Percentiles rank a stretch among this genome's conserved stretches.
These are phyloP conservation scores for Dermatophagoides farinae DNA, from an alignment of 1,140 invertebrate genomes.

Conservation along the genomic window DNA sequence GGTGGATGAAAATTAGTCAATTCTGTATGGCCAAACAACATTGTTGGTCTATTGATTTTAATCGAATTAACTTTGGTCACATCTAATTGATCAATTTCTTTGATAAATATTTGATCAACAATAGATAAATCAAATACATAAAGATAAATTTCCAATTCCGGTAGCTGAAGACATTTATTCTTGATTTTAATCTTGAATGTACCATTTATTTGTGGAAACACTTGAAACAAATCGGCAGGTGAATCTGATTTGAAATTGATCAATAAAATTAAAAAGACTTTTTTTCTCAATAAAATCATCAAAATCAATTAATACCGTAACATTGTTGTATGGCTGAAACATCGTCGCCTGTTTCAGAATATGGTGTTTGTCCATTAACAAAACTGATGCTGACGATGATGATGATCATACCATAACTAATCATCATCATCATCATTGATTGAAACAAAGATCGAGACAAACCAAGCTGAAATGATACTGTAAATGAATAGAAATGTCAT, in stretches of 20 bases:
- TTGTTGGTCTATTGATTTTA: background rate
- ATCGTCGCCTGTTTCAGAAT: too few species aligned
- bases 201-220: background rate
- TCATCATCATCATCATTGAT: too few species aligned
- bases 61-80: background rate
- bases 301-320: background rate
- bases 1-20: background rate
- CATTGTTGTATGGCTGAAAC: background rate
- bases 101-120: background rate
- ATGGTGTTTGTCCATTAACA: too few species aligned
- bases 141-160: background rate
- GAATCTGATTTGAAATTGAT: background rate
- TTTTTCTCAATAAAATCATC: background rate
- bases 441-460: too few species aligned
- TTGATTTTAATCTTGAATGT: background rate
- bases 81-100: slow-evolving; percentile 4
- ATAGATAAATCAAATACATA: background rate
- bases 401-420: too few species aligned
- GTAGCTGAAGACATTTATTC: background rate
- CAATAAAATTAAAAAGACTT: background rate
- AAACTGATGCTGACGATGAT: too few species aligned
- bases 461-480: too few species aligned
- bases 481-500: too few species aligned
- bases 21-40: background rate
- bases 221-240: background rate